Evolutionary conservation across 1,140 invertebrate species (phyloP).

Genomic region (Cyrtorhinus lividipennis): DNA sequence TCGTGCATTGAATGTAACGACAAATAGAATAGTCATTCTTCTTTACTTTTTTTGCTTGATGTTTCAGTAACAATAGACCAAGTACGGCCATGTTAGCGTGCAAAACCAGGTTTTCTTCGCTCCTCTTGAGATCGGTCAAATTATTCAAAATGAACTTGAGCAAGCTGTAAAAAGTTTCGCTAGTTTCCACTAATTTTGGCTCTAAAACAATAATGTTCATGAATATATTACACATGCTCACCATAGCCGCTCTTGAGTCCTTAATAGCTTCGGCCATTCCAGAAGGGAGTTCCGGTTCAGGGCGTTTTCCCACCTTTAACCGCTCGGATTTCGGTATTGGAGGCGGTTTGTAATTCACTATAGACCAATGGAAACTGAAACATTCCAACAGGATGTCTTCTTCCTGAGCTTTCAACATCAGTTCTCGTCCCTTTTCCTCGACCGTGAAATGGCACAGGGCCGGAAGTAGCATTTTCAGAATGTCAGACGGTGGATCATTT

Average conservation of each 20-base stretch:
- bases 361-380: slow-evolving; percentile 68
- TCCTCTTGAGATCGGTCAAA: slow-evolving; percentile 67
- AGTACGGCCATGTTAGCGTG: slow-evolving; percentile 71
- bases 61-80: slow-evolving; percentile 66
- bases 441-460: slow-evolving; percentile 79
- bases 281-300: slow-evolving; percentile 54
- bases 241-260: slow-evolving; percentile 64
- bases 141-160: slow-evolving; percentile 76
- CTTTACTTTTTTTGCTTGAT: slow-evolving; percentile 62
- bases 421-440: slow-evolving; percentile 69
- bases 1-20: slow-evolving; percentile 71
- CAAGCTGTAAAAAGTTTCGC: slow-evolving; percentile 56
- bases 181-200: slow-evolving; percentile 61
- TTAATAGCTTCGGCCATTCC: slow-evolving; percentile 62
- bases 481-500: slow-evolving; percentile 48
- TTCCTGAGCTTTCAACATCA: slow-evolving; percentile 61
- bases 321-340: slow-evolving; percentile 60
- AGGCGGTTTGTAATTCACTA: slow-evolving; percentile 71
- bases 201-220: slow-evolving; percentile 86
- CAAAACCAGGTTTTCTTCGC: slow-evolving; percentile 66
- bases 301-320: slow-evolving; percentile 52
- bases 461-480: slow-evolving; percentile 66
- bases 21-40: slow-evolving; percentile 77
- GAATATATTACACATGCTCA: slow-evolving; percentile 76
- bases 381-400: slow-evolving; percentile 66